Evolutionary conservation across 2,888 invertebrate genomes (phyloP).

Genomic region (Orthosia gothica): DNA sequence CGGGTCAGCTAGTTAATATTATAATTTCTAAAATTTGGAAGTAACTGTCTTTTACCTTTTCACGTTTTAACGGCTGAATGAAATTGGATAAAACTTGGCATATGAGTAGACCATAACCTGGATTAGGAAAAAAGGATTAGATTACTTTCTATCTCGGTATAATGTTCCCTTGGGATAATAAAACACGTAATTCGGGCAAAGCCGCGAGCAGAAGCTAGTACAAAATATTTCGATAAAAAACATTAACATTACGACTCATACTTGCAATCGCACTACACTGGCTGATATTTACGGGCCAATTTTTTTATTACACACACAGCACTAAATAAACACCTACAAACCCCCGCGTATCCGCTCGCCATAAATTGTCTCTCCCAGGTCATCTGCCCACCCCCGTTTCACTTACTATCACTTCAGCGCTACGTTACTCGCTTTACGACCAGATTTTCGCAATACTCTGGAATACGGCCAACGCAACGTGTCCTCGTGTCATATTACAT

Average conservation of each 20-base stretch:
- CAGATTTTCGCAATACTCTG: constrained; percentile 43
- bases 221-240: neutral
- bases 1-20: too few species aligned
- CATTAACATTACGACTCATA: neutral
- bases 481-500: constrained; percentile 49
- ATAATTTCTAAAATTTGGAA: too few species aligned
- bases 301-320: too few species aligned
- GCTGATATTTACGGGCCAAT: neutral
- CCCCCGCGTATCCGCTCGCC: neutral
- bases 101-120: too few species aligned
- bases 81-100: too few species aligned
- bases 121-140: too few species aligned
- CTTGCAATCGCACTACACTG: neutral
- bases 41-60: too few species aligned
- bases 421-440: constrained; percentile 18
- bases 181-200: too few species aligned
- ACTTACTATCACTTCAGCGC: constrained; percentile 23
- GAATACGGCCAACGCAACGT: constrained; percentile 48
- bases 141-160: too few species aligned
- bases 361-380: constrained; percentile 10
- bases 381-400: neutral
- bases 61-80: too few species aligned
- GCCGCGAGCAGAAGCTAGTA: too few species aligned
- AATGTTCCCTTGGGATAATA: too few species aligned
- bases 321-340: constrained; percentile 7